These are phyloP conservation scores for Phortica variegata DNA, from an alignment of 1,140 invertebrate genomes.

Conservation along the genomic window DNA sequence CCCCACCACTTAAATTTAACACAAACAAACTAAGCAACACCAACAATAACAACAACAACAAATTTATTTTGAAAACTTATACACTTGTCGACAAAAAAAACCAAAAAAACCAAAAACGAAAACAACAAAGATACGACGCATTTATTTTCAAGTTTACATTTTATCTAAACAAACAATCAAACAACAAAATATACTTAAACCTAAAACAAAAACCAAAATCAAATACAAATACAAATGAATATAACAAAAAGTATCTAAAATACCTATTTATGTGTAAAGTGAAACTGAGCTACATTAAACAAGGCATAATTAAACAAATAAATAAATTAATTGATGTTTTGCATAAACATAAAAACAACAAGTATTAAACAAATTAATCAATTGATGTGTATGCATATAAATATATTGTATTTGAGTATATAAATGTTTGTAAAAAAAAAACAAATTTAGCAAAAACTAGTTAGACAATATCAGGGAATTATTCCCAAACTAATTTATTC, in stretches of 20 bases:
- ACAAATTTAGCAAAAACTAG: too few species aligned
- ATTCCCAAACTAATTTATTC: slow-evolving; percentile 35
- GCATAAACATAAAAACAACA: slow-evolving; percentile 7
- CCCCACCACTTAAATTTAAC: slow-evolving; percentile 27
- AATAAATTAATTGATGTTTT: neutral
- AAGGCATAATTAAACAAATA: slow-evolving; percentile 25
- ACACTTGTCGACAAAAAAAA: too few species aligned
- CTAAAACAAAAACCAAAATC: too few species aligned
- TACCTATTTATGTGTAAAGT: too few species aligned
- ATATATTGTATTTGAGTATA: slow-evolving; percentile 20
- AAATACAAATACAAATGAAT: too few species aligned
- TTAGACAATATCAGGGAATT: slow-evolving; percentile 53
- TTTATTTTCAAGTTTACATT: too few species aligned
- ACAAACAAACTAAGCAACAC: slow-evolving; percentile 20
- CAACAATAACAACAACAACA: slow-evolving; percentile 23
- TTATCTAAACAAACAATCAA: too few species aligned
- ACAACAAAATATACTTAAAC: too few species aligned
- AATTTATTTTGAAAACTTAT: too few species aligned
- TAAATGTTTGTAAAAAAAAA: slow-evolving; percentile 24
- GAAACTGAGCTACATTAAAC: slow-evolving; percentile 27
- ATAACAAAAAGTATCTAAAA: too few species aligned
- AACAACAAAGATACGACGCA: too few species aligned
- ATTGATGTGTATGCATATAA: slow-evolving; percentile 10
- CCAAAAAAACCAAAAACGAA: too few species aligned
- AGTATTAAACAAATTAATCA: slow-evolving; percentile 1